Evolutionary conservation across 2,888 invertebrate species (phyloP), one percentile per base, ranked within the genome.

Genomic region (Epicampocera succincta): DNA sequence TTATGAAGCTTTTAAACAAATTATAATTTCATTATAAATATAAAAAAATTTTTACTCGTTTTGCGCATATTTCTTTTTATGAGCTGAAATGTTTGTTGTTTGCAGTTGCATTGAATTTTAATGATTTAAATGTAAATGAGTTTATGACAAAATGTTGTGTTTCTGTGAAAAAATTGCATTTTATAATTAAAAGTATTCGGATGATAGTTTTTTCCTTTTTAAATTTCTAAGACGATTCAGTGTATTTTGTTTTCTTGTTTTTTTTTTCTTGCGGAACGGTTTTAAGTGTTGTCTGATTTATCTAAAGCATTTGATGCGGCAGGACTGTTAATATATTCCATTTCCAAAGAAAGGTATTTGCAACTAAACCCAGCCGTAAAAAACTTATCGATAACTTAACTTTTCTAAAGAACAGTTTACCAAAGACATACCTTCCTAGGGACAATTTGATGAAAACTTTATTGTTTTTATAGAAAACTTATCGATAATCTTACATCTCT

Each of bases 231-330:
- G 63, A 65, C 54, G 65, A 48, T 56, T 5, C 78, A 83, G 82
- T 79, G 80, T 78, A 80, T 80, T 80, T 76, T 74, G 80, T 58
- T 71, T 77, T 80, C 29, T 29, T 33, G 5, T 33, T 54, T 60
- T 40, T 15, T 0, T 9, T 12, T 52, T 25, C n/a, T 46, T 25
- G 11, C 13, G 44, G 61, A 42, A 12, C 15, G 12, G 21, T 9
- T 15, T 42, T 33, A 21, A 68, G 19, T 13, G 50, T 6, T 56
- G 44, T 15, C 54, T 46, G 3, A 6, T 8, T 5, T 52, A 1
- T n/a, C 6, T 25, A 25, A 19, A 9, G 25, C 5, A 25, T n/a
- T n/a, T n/a, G n/a, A n/a, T n/a, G n/a, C n/a, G n/a, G n/a, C n/a
- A n/a, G n/a, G n/a, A n/a, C n/a, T n/a, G n/a, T n/a, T n/a, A n/a